Conservation (phyloP, 2,797 vertebrate genomes). For the Lacerta bilineata region DNA sequence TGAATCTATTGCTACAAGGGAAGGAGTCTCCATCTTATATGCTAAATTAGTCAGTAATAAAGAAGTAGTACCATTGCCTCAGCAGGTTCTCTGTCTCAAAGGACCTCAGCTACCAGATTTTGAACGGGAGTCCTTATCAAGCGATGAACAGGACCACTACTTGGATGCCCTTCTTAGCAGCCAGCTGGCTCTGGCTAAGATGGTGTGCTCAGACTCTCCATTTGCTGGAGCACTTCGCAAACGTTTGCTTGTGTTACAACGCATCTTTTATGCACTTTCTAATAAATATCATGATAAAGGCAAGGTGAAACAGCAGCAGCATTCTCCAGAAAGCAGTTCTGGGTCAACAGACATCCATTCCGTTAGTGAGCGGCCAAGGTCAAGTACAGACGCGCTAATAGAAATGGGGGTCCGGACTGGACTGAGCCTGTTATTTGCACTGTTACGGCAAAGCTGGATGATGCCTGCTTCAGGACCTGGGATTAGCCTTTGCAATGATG, state of each 20-base stretch:
- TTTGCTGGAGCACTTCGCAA: constrained; percentile 95
- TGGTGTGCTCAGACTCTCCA: constrained; percentile 97
- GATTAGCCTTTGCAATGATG: constrained; percentile 95
- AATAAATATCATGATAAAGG: constrained; percentile 99
- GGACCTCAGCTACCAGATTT: constrained; percentile 98
- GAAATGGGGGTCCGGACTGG: constrained; percentile 99
- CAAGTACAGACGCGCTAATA: constrained; percentile 97
- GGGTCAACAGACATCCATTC: constrained; percentile 91
- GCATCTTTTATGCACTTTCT: constrained; percentile 97
- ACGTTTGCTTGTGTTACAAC: constrained; percentile 94
- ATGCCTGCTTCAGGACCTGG: constrained; percentile 87
- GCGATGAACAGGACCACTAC: constrained; percentile 99
- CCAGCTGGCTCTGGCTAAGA: constrained; percentile 97
- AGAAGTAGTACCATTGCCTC: constrained; percentile 94
- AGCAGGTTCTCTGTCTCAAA: constrained; percentile 97
- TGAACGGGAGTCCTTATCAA: constrained; percentile 95
- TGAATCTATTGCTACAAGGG: constrained; percentile 96
- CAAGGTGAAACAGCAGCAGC: constrained; percentile 96
- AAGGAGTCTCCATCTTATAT: constrained; percentile 93
- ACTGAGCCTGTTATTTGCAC: constrained; percentile 94
- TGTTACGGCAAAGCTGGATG: constrained; percentile 98
- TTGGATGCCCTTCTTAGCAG: constrained; percentile 96
- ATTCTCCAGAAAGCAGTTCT: constrained; percentile 92
- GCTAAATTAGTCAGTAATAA: constrained; percentile 95
- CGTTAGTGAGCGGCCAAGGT: constrained; percentile 93